A percentile compares a stretch with the other conserved stretches of the same genome.
phyloP scores from a whole-genome alignment of 2,113 vertebrate species.

The Tamias sibiricus region DNA sequence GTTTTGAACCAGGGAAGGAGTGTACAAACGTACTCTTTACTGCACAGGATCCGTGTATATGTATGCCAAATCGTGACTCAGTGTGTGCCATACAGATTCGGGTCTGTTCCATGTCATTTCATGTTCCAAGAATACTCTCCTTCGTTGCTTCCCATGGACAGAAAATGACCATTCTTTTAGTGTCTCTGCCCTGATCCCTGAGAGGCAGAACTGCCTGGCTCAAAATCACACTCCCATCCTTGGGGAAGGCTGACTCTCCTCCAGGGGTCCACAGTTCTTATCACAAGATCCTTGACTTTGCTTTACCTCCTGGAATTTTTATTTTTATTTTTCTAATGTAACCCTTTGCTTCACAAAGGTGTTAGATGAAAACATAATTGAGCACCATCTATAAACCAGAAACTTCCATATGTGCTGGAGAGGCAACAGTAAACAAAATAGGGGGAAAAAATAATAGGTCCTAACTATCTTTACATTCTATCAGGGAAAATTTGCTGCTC shows the following conservation, averaged over 20 bases:
- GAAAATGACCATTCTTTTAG: background rate
- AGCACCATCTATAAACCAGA: background rate
- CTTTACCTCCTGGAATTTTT: background rate
- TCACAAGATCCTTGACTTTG: background rate
- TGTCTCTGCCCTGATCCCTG: accelerated
- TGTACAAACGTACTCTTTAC: background rate
- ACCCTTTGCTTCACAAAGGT: background rate
- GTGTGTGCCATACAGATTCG: background rate
- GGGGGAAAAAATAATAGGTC: background rate
- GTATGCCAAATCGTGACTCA: background rate
- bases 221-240: background rate
- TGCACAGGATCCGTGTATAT: accelerated
- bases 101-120: background rate
- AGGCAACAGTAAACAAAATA: background rate
- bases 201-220: background rate
- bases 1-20: background rate
- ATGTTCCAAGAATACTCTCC: background rate
- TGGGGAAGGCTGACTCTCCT: too few relatives aligned
- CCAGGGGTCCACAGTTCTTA: accelerated
- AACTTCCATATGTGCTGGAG: accelerated
- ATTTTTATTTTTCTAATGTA: background rate
- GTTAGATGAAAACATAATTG: background rate
- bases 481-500: background rate
- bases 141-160: background rate
- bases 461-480: background rate